These are phyloP conservation scores for Protobothrops flavoviridis DNA, from an alignment of 2,113 vertebrate species.

Conservation along the genomic window DNA sequence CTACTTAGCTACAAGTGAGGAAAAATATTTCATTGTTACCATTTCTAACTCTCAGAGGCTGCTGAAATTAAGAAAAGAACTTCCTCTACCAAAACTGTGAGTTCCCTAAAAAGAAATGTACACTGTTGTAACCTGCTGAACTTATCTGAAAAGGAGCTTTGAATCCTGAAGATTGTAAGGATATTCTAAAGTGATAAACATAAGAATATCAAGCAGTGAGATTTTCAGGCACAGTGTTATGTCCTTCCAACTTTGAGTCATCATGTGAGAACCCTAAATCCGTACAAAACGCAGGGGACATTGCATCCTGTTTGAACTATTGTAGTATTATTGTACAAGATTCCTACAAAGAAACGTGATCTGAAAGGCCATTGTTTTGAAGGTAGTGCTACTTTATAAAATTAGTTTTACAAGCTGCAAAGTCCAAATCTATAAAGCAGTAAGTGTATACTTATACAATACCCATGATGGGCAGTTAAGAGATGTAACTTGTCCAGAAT, in stretches of 20 bases:
- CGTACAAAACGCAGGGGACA: background rate
- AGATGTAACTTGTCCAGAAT: background rate
- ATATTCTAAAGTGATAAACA: background rate
- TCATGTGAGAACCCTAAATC: background rate
- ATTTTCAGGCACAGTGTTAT: background rate
- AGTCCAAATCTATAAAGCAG: background rate
- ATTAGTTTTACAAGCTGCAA: background rate
- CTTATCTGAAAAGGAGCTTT: background rate
- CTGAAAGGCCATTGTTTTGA: background rate
- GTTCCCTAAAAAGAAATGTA: background rate
- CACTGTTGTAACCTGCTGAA: background rate
- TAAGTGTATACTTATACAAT: background rate
- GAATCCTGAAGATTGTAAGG: background rate
- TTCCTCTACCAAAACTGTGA: background rate
- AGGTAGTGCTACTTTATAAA: constrained; percentile 21
- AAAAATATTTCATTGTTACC: background rate
- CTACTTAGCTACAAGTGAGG: background rate
- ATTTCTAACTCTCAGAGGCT: background rate
- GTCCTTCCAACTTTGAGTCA: background rate
- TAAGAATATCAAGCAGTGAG: background rate
- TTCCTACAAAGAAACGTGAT: constrained; percentile 13
- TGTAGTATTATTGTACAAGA: constrained; percentile 35
- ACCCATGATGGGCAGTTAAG: background rate
- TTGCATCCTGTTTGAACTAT: background rate
- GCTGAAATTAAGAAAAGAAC: background rate